phyloP scores from a whole-genome alignment of 2,888 invertebrate genomes.

The Glaucopsyche alexis region DNA sequence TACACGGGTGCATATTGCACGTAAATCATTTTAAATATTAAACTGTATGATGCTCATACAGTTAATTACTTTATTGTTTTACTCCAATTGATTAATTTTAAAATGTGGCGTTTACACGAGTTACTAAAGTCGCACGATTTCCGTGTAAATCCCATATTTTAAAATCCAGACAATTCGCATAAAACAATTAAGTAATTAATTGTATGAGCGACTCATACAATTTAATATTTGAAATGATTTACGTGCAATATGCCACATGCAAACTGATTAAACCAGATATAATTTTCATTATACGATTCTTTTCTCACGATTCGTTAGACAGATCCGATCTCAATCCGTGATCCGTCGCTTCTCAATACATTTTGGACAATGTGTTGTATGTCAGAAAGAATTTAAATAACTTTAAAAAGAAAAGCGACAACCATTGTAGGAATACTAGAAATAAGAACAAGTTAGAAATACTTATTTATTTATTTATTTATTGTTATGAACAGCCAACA shows the following conservation, averaged over 20 bases:
- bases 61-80: neutral
- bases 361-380: too few species aligned
- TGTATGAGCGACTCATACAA: neutral
- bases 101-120: neutral
- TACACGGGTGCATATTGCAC: neutral
- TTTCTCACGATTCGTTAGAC: neutral
- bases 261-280: neutral
- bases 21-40: neutral
- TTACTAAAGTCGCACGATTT: conserved; percentile 3
- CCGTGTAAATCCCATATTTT: neutral
- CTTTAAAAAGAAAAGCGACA: too few species aligned
- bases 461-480: too few species aligned
- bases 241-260: neutral
- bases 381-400: too few species aligned
- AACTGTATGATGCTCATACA: neutral
- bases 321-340: too few species aligned
- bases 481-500: too few species aligned
- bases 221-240: neutral
- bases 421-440: too few species aligned
- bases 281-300: neutral
- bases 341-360: too few species aligned
- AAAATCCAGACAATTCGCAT: neutral
- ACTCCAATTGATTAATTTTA: neutral
- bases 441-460: too few species aligned
- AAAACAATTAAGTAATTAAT: neutral